A percentile compares a stretch with the other conserved stretches of the same genome.
Evolutionary conservation across 1,140 invertebrate genomes (phyloP).

Genomic region (Plutomurus gul): DNA sequence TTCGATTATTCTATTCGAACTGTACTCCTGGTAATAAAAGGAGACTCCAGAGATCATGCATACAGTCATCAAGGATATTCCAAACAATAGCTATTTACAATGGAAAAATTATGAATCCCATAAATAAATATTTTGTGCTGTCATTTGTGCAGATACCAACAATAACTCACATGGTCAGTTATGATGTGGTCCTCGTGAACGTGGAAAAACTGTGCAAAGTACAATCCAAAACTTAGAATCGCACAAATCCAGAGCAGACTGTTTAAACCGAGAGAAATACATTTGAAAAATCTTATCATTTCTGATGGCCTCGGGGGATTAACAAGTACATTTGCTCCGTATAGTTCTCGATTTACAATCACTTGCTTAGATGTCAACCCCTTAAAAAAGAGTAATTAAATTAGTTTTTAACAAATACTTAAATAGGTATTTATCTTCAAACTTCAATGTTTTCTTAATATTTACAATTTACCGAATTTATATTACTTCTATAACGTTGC

Average conservation of each 20-base stretch:
- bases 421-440: not conserved
- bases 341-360: slow-evolving; percentile 27
- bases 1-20: slow-evolving; percentile 93
- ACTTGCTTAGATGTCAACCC: slow-evolving; percentile 38
- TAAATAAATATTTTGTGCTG: slow-evolving; percentile 72
- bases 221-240: slow-evolving; percentile 25
- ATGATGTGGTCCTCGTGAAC: not conserved
- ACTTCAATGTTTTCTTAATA: not conserved
- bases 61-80: slow-evolving; percentile 90
- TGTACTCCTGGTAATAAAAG: slow-evolving; percentile 97
- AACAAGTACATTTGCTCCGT: slow-evolving; percentile 34
- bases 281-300: slow-evolving; percentile 17
- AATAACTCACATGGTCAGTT: not conserved
- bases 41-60: slow-evolving; percentile 96
- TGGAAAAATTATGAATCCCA: not conserved
- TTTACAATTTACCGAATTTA: not conserved
- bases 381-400: slow-evolving; percentile 24
- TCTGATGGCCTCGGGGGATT: slow-evolving; percentile 40
- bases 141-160: not conserved
- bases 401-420: not conserved
- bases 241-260: slow-evolving; percentile 42
- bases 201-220: not conserved
- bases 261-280: slow-evolving; percentile 42
- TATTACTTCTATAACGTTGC: slow-evolving; percentile 30
- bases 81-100: slow-evolving; percentile 75